Conservation (phyloP, 1,140 invertebrate species). For the Limonius californicus region DNA sequence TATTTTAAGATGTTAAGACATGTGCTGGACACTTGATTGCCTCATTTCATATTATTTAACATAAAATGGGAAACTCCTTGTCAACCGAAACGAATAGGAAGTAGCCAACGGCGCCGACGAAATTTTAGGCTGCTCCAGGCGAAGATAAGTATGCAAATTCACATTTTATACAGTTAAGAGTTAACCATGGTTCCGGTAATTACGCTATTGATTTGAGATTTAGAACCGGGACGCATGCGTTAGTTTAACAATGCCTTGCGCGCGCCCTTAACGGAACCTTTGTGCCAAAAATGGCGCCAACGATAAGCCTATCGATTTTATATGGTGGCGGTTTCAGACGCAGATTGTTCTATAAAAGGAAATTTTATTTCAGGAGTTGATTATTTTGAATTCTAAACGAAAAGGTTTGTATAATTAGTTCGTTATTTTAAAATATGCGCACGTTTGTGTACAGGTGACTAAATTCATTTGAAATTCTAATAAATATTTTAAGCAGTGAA, state of each 20-base stretch:
- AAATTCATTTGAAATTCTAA: slow-evolving; percentile 15
- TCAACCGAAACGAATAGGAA: too few relatives aligned
- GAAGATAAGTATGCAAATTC: too few relatives aligned
- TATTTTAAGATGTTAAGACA: slow-evolving; percentile 11
- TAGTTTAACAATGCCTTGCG: slow-evolving; percentile 6
- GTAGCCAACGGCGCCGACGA: too few relatives aligned
- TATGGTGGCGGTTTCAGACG: background rate
- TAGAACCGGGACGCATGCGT: slow-evolving; percentile 10
- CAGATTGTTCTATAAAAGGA: too few relatives aligned
- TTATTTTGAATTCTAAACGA: too few relatives aligned
- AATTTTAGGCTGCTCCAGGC: too few relatives aligned
- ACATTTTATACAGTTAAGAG: too few relatives aligned
- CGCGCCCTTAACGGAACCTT: slow-evolving; percentile 5
- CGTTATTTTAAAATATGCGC: background rate
- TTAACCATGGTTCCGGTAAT: background rate
- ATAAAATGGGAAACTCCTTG: too few relatives aligned
- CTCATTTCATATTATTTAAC: background rate
- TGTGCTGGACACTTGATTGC: background rate
- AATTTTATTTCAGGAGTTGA: too few relatives aligned
- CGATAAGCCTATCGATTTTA: slow-evolving; percentile 6
- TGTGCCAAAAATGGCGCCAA: slow-evolving; percentile 16
- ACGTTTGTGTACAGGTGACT: slow-evolving; percentile 14
- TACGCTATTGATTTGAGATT: slow-evolving; percentile 7
- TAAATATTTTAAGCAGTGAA: too few relatives aligned
- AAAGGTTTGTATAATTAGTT: slow-evolving; percentile 1